Evolutionary conservation across 2,113 vertebrate species (phyloP).

Genomic region (cattle (Bos taurus)): ARS-UCD2.0 NC_037349.1:50359001-50359500

Average conservation of each 20-base stretch:
- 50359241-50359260: neutral
- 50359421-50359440: neutral
- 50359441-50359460: neutral
- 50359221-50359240: neutral
- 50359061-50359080: neutral
- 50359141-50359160: conserved; percentile 26
- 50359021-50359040: neutral
- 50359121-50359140: conserved; percentile 49
- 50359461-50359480: neutral
- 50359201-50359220: neutral
- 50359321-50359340: neutral
- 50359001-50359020: neutral
- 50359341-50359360: neutral
- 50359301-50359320: neutral
- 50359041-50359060: neutral
- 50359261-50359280: neutral
- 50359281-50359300: neutral
- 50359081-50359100: neutral
- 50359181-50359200: neutral
- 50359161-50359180: neutral
- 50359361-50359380: neutral
- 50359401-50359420: neutral
- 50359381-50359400: neutral
- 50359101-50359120: conserved; percentile 27
- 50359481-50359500: neutral